Evolutionary conservation across 2,113 vertebrate genomes (phyloP), one percentile per base, ranked within the genome.

Genomic region (Smithornis capensis): DNA sequence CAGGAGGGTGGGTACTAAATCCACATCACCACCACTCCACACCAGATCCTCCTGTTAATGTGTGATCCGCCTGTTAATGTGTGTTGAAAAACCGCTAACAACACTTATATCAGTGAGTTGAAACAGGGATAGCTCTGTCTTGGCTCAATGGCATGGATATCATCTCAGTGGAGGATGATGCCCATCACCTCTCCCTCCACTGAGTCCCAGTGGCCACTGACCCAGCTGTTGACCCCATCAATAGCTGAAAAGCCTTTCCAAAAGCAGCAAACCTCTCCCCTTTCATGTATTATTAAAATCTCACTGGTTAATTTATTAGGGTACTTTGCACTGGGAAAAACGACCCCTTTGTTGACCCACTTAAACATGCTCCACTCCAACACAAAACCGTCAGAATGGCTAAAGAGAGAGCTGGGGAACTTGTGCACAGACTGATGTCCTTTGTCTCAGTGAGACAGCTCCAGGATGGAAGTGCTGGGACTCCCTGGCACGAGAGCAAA

Each of bases 401-500:
- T 47, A 84, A 71, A 33, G 74, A 57, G 70, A 90, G 83, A 94
- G 71, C 75, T 2, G 9, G 70, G 94, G 80, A 91, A 94, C 81
- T 90, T 75, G 90, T 42, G 71, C 3, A 1, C 44, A 94, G 84
- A 94, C 95, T 96, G 95, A 93, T 50, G 68, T 50, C 95, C 93
- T 94, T 94, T 95, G 95, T 88, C 83, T 64, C 74, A 45, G 81
- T 4, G 59, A 96, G 86, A 93, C 80, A 96, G 83, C 94, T 93
- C 92, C 90, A 97, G 95, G 89, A 88, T 95, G 92, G 95, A 89
- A 88, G 89, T 91, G 81, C 90, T 0, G 74, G 92, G 92, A 96
- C 95, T 96, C 96, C 94, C 93, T 97, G 92, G 95, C 96, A 96
- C 91, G 42, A 96, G 95, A 96, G 95, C 90, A 94, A 96, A 96